Conservation (phyloP, 37 sponge, comb jelly and placozoan species). For the Hexactinellida sp. region DNA sequence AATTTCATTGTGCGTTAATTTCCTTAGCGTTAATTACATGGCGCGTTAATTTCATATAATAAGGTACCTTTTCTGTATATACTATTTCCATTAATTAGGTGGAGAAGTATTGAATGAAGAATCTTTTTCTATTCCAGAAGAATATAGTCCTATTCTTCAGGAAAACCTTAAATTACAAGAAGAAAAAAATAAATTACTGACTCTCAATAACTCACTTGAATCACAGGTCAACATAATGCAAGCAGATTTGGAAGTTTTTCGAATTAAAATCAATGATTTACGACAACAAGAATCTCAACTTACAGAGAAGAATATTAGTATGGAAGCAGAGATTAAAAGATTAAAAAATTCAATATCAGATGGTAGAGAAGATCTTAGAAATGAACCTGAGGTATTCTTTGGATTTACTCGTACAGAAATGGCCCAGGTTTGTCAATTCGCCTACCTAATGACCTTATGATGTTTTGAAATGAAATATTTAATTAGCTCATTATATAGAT, state of each 20-base stretch:
- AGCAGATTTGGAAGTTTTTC: not conserved
- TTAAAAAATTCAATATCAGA: not conserved
- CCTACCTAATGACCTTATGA: too few species aligned
- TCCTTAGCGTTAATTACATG: not conserved
- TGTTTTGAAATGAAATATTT: too few species aligned
- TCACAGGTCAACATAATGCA: not conserved
- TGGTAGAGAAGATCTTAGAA: not conserved
- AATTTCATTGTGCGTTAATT: not conserved
- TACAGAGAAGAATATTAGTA: not conserved
- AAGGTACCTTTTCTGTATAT: too few species aligned
- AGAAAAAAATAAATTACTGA: not conserved
- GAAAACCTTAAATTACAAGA: not conserved
- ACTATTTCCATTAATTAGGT: conserved; percentile 6
- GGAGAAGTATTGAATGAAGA: not conserved
- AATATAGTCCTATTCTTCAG: not conserved
- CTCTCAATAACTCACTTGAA: not conserved
- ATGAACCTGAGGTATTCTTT: not conserved
- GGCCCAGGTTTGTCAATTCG: conserved; percentile 14
- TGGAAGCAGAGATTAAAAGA: not conserved
- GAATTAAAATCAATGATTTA: not conserved
- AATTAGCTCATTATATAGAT: too few species aligned
- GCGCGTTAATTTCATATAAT: too few species aligned
- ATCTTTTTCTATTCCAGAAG: not conserved
- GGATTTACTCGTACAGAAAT: not conserved
- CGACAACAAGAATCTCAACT: not conserved